Evolutionary conservation across 1,140 invertebrate genomes (phyloP), one percentile per base, ranked within the genome.

Genomic region (Pseudomyrmex flavicornis): DNA sequence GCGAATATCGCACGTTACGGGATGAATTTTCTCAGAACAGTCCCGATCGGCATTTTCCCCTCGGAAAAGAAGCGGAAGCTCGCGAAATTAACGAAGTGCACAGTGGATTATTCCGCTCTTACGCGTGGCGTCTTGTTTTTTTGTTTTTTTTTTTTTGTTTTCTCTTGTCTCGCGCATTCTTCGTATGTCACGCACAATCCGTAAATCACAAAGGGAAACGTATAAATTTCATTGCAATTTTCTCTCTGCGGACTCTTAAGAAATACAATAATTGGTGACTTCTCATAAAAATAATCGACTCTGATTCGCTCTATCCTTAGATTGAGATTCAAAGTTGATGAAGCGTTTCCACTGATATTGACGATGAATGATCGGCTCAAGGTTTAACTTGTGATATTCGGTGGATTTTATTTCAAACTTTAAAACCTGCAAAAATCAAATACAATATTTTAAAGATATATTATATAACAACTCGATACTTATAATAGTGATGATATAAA

Each of bases 261-360:
- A 86, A 89, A 90, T 92, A 91, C 89, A 89, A 92, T 92, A 89
- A 93, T 92, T 92, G 92, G 90, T 92, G 92, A 92, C 92, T 92
- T 92, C 84, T 92, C 91, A 88, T 92, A 89, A 92, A 92, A 90
- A 90, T 91, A 89, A 86, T 92, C 88, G 80, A 86, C 88, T 35
- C 35, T 91, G 83, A 88, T 91, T 91, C 80, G 89, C 82, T 91
- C 88, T 85, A 87, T 84, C 84, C 75, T 87, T 83, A 75, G 68
- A 54, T 44, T 84, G 69, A 70, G 83, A 68, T 73, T 86, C 86
- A 68, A 88, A 79, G 48, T 79, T 73, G 84, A 83, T 80, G 62
- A 66, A 9, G 72, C 82, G 44, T 59, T 70, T 35, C 20, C 50
- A 22, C 50, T 26, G 52, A 8, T 17, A 8, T 35, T 44, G 15